Percentiles rank a stretch among this genome's conserved stretches.
Conservation (phyloP, 2,797 vertebrate species). For the Alca torda region DNA sequence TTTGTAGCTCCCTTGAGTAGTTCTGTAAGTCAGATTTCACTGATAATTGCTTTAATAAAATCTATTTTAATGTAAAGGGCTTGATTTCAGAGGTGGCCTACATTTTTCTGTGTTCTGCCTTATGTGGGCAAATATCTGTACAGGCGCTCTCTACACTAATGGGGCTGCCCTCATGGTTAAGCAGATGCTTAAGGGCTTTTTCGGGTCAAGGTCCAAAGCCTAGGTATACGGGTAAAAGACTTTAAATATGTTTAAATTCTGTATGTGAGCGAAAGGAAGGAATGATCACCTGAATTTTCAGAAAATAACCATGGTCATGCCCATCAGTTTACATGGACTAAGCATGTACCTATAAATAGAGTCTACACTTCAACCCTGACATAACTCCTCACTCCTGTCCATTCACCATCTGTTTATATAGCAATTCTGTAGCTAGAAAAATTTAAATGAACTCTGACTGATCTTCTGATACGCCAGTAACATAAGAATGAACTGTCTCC, state of each 20-base stretch:
- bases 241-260: not conserved
- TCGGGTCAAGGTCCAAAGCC: not conserved
- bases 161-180: not conserved
- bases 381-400: not conserved
- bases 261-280: not conserved
- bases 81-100: constrained; percentile 8
- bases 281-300: not conserved
- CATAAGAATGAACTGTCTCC: not conserved
- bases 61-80: not conserved
- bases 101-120: not conserved
- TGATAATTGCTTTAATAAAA: constrained; percentile 50
- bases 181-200: not conserved
- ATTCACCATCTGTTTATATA: not conserved
- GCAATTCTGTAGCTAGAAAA: not conserved
- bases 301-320: not conserved
- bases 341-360: not conserved
- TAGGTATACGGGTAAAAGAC: not conserved
- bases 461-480: not conserved
- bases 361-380: not conserved
- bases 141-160: not conserved
- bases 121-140: not conserved
- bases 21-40: constrained; percentile 31
- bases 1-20: constrained; percentile 5
- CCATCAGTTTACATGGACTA: not conserved
- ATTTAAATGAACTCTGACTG: not conserved